A percentile compares a stretch with the other conserved stretches of the same genome.
phyloP scores from a whole-genome alignment of 2,797 vertebrate genomes.

The Mionectes olivaceus region DNA sequence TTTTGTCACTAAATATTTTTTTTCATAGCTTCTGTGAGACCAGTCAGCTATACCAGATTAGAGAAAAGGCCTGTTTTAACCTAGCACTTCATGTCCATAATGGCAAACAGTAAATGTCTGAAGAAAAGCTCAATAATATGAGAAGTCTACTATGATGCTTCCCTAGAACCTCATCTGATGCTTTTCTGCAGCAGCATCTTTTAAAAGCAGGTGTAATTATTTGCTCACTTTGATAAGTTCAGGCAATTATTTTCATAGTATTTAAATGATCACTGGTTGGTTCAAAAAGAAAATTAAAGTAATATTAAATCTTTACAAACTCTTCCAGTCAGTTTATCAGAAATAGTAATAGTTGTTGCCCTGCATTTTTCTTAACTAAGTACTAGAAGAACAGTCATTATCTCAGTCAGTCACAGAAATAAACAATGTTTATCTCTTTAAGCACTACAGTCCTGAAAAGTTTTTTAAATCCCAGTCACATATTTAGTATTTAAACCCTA shows the following conservation, averaged over 20 bases:
- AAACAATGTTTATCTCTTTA: neutral
- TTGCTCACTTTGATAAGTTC: neutral
- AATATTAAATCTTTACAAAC: neutral
- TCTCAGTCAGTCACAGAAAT: neutral
- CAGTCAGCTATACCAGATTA: neutral
- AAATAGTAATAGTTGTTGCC: neutral
- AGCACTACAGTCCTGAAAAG: neutral
- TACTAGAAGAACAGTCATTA: neutral
- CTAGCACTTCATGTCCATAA: neutral
- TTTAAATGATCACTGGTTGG: neutral
- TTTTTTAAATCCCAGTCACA: neutral
- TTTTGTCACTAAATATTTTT: neutral
- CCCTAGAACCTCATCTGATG: neutral
- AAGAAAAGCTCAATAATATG: neutral
- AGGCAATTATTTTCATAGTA: neutral
- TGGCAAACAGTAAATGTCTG: neutral
- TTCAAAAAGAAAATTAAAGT: neutral
- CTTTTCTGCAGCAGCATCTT: neutral
- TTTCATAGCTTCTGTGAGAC: neutral
- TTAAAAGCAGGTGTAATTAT: neutral
- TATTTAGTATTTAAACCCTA: neutral
- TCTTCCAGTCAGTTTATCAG: neutral
- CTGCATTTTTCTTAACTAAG: neutral
- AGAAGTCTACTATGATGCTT: neutral
- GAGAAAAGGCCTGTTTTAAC: neutral